A percentile compares a stretch with the other conserved stretches of the same genome.
phyloP scores from a whole-genome alignment of 2,113 vertebrate species.

The Cepphus grylle region DNA sequence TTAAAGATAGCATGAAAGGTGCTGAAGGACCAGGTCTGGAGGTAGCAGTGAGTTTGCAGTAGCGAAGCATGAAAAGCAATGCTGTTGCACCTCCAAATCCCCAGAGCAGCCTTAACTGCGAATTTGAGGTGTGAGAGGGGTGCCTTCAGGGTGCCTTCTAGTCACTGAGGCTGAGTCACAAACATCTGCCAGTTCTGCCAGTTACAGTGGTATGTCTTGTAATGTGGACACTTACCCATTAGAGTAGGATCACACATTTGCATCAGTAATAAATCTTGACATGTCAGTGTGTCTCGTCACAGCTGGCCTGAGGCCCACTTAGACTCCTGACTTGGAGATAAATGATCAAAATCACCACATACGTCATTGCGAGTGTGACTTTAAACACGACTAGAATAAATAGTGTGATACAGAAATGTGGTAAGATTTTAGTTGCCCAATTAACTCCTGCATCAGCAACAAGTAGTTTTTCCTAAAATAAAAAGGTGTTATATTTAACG shows the following conservation, averaged over 20 bases:
- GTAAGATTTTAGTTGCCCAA: neutral
- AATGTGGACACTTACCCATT: neutral
- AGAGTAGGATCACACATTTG: neutral
- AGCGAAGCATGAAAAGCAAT: neutral
- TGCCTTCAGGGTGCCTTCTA: neutral
- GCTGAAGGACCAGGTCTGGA: neutral
- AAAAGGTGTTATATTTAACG: neutral
- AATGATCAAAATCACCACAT: neutral
- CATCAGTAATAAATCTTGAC: neutral
- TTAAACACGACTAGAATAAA: neutral
- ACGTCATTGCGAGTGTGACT: rapidly evolving
- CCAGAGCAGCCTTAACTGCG: neutral
- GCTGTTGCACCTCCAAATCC: neutral
- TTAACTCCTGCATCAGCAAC: neutral
- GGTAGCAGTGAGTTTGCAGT: rapidly evolving
- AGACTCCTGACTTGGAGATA: neutral
- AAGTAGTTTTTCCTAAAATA: neutral
- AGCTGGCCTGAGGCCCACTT: neutral
- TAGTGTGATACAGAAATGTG: neutral
- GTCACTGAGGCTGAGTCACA: neutral
- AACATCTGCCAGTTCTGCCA: neutral
- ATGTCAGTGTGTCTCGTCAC: neutral
- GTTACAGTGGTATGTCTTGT: neutral
- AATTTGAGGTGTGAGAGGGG: neutral
- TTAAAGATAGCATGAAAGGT: neutral